These are phyloP conservation scores for Ceramica pisi DNA, from an alignment of 2,888 invertebrate genomes.

Conservation along the genomic window DNA sequence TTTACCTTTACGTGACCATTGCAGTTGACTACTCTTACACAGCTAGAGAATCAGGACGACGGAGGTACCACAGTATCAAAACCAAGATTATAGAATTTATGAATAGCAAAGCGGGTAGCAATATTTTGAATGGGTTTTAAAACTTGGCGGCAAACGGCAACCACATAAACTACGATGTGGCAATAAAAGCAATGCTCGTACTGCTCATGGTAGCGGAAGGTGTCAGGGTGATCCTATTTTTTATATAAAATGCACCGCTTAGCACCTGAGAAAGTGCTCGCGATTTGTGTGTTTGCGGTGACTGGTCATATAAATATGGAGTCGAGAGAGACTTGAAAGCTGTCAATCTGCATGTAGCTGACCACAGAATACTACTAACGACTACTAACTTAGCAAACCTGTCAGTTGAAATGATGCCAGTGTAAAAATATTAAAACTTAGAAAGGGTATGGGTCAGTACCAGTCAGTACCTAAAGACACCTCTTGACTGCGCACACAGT, in stretches of 20 bases:
- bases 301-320: too few species aligned
- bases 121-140: conserved; percentile 6
- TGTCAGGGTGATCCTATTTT: neutral
- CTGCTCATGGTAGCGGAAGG: neutral
- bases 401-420: too few species aligned
- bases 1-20: neutral
- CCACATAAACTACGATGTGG: neutral
- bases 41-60: neutral
- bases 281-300: neutral
- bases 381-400: too few species aligned
- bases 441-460: too few species aligned
- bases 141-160: neutral
- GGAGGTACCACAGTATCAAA: neutral
- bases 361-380: too few species aligned
- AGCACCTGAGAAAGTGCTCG: neutral
- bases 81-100: neutral
- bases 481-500: too few species aligned
- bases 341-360: too few species aligned
- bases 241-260: neutral
- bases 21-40: neutral
- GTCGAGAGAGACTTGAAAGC: too few species aligned
- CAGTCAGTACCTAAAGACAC: too few species aligned
- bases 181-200: neutral
- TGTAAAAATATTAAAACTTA: too few species aligned
- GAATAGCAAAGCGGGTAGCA: neutral